Percentiles rank a stretch among this genome's conserved stretches.
These are phyloP conservation scores for Diabrotica undecimpunctata DNA, from an alignment of 1,140 invertebrate genomes.

Conservation along the genomic window DNA sequence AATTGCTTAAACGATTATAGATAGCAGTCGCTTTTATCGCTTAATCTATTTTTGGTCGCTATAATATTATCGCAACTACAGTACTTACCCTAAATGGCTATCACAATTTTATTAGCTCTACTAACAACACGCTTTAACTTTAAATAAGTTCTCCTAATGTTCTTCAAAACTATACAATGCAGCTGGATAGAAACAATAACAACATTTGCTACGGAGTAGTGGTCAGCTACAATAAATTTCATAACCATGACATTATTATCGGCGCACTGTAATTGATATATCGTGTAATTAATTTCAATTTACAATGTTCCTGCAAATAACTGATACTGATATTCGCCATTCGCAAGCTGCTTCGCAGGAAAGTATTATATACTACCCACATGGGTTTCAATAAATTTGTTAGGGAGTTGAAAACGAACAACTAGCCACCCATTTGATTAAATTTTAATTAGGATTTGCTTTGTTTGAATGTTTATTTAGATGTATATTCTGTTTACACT, in stretches of 20 bases:
- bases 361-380: not conserved
- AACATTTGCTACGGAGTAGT: not conserved
- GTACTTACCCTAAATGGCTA: no score
- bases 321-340: not conserved
- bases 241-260: slow-evolving; percentile 2
- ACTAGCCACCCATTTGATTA: not conserved
- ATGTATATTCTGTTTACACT: no score
- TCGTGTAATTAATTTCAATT: not conserved
- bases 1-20: no score
- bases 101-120: no score
- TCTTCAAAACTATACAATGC: no score
- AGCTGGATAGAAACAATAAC: not conserved
- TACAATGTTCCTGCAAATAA: slow-evolving; percentile 2
- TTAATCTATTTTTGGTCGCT: no score
- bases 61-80: no score
- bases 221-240: slow-evolving; percentile 1
- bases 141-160: no score
- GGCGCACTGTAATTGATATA: not conserved
- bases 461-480: no score
- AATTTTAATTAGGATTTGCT: not conserved
- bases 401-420: not conserved
- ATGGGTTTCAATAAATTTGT: not conserved
- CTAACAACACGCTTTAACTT: no score
- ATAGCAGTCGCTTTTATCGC: no score
- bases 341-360: slow-evolving; percentile 1